phyloP scores from a whole-genome alignment of 2,113 vertebrate species.

The Rostratula benghalensis region DNA sequence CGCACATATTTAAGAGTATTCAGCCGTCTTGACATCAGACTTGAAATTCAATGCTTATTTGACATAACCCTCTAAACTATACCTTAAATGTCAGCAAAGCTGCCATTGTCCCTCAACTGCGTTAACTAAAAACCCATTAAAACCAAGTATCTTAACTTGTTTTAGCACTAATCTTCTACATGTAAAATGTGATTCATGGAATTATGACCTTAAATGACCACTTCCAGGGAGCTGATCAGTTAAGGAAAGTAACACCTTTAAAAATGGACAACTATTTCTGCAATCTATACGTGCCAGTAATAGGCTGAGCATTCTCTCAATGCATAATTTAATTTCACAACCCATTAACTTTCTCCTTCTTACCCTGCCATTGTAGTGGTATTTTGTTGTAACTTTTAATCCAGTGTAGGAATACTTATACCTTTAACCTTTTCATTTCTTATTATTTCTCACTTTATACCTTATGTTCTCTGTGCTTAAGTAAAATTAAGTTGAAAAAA shows the following conservation, averaged over 20 bases:
- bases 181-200: neutral
- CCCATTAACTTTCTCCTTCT: constrained; percentile 33
- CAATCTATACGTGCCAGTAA: constrained; percentile 54
- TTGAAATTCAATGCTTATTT: neutral
- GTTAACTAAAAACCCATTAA: neutral
- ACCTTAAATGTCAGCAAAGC: neutral
- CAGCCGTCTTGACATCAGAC: neutral
- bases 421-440: neutral
- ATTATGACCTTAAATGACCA: neutral
- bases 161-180: neutral
- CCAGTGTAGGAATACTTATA: neutral
- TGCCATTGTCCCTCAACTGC: neutral
- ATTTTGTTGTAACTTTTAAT: constrained; percentile 18
- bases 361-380: neutral
- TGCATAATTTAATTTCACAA: constrained; percentile 70
- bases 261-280: constrained; percentile 46
- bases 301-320: constrained; percentile 37
- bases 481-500: neutral
- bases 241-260: constrained; percentile 14
- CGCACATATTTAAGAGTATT: neutral
- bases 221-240: neutral
- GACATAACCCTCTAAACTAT: neutral
- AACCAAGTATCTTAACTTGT: neutral
- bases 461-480: neutral
- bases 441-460: neutral